Evolutionary conservation across 2,113 vertebrate genomes (phyloP), one percentile per base, ranked within the genome.

Genomic region (Galbula dea): DNA sequence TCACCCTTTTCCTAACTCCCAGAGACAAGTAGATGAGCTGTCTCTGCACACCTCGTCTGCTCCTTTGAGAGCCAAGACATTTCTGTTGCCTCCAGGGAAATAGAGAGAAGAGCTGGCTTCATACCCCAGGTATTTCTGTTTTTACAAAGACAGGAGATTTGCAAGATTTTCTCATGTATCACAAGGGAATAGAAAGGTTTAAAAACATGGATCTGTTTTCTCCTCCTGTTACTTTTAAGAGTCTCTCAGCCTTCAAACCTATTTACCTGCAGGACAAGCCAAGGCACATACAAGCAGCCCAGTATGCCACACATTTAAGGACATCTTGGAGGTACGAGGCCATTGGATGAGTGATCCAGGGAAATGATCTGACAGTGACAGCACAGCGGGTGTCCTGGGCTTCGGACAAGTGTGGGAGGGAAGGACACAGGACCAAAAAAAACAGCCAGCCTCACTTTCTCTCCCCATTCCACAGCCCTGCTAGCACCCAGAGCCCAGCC

Each of bases 291-390:
- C 0, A 0, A 21, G 39, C 59, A 83, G 61, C 34, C 62, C 32
- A 46, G 32, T 23, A 34, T 27, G 37, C 11, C 23, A 12, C 1
- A 0, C 26, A 6, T 24, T n/a, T 13, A 51, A 57, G 26, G 68
- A 67, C 24, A 37, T 43, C 6, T 8, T 29, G 23, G 27, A 90
- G 15, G 22, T 62, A 79, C 1, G 1, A 36, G 20, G 15, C 30
- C 9, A 1, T 4, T 13, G 24, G 54, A 66, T 0, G 0, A 89
- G n/a, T 5, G 36, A 73, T 9, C 7, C 2, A 1, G 30, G 30
- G 21, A 88, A 65, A 59, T 7, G n/a, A 54, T 15, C 37, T 5
- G 49, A 43, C n/a, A 61, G 66, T 11, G 52, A 37, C 37, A 65
- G 61, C 59, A 10, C 17, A 26, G 15, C 7, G 11, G 7, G 9